Base-by-base conservation (phyloP, 2,888 invertebrate species). In the Seira ritae region DNA sequence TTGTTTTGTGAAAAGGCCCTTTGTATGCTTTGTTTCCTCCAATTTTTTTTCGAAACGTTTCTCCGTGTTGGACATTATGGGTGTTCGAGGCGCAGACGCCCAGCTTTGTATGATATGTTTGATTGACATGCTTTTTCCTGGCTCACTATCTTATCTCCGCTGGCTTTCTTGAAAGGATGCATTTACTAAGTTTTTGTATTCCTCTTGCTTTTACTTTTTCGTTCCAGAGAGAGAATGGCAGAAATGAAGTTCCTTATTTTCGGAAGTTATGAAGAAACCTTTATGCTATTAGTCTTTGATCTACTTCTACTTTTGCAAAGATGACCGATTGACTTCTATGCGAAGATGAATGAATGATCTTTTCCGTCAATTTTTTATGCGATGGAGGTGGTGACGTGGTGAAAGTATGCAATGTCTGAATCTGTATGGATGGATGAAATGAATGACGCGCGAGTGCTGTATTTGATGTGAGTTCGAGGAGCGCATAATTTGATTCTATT, bases 381-480 rank as follows among this genome's bases (percentile, higher is more conserved):
- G 68, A 68, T 37, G 19, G 31, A 31, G 31, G 31, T n/a, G n/a
- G n/a, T n/a, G n/a, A n/a, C n/a, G n/a, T n/a, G n/a, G n/a, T 31
- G 31, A 31, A 31, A 31, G 31, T 31, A 8, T 72, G 72, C 60
- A 62, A 72, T 71, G 71, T 71, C 60, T 60, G 71, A 71, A 70
- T n/a, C n/a, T n/a, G n/a, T 31, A 42, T 46, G 71, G 24, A 71
- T 71, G 71, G 31, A 31, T 31, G 71, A 71, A 50, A 55, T 71
- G 71, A 71, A 55, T 72, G 62, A 72, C 60, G 62, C 62, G 19
- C 72, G 19, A 31, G 31, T 8, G 31, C 31, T 2, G n/a, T n/a
- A n/a, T n/a, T n/a, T n/a, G 31, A 72, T 66, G 74, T 74, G 74
- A 42, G 65, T 62, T 74, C 60, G 62, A 31, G 31, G 31, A 31